Evolutionary conservation across 2,797 vertebrate genomes (phyloP).

Genomic region (Acanthornis magna): DNA sequence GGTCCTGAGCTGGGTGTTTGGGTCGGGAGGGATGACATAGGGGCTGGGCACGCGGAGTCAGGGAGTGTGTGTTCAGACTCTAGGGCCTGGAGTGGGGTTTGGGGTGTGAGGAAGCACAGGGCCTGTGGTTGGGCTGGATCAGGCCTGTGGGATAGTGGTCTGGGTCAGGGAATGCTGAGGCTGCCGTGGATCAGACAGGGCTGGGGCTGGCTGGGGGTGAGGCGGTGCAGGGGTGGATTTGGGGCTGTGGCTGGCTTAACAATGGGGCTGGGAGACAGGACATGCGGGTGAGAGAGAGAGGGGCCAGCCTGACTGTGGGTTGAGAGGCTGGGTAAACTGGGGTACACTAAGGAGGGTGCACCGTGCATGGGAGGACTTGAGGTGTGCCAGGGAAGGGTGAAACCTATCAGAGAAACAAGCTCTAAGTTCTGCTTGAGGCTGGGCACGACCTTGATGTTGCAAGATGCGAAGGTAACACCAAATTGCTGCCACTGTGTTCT

Average conservation of each 20-base stretch:
- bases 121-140: neutral
- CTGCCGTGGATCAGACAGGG: neutral
- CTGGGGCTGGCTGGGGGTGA: neutral
- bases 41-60: neutral
- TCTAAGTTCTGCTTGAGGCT: neutral
- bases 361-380: neutral
- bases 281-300: neutral
- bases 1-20: neutral
- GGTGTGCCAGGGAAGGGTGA: neutral
- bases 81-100: neutral
- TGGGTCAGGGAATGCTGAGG: neutral
- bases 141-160: neutral
- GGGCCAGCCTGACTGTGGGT: neutral
- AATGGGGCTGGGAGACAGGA: neutral
- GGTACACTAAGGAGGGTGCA: neutral
- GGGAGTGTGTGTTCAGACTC: neutral
- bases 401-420: neutral
- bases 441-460: neutral
- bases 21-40: rapidly evolving
- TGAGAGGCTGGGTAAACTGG: neutral
- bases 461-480: neutral
- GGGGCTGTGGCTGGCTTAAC: neutral
- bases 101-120: neutral
- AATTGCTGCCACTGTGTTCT: neutral
- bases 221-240: neutral